A percentile compares a stretch with the other conserved stretches of the same genome.
Conservation (phyloP, 2,888 invertebrate species). For the Hydropsyche betteni region DNA sequence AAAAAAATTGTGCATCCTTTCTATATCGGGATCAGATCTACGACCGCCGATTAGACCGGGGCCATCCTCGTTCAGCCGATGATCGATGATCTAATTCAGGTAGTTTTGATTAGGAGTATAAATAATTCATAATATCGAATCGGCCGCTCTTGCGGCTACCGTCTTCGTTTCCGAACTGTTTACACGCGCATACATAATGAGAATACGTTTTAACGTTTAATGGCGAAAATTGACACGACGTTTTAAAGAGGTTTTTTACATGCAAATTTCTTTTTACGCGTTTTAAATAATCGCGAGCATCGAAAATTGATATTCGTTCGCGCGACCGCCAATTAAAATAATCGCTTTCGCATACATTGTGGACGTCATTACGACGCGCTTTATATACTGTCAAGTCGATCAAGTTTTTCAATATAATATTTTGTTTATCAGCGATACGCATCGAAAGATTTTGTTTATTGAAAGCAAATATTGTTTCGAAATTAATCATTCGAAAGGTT, state of each 20-base stretch:
- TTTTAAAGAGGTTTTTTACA: too few species aligned
- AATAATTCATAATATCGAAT: slow-evolving; percentile 33
- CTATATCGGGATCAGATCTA: slow-evolving; percentile 20
- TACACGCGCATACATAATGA: neutral
- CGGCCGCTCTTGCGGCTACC: neutral
- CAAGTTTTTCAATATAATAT: too few species aligned
- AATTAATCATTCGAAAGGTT: too few species aligned
- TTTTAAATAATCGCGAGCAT: slow-evolving; percentile 10
- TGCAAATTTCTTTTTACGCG: too few species aligned
- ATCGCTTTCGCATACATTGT: slow-evolving; percentile 15
- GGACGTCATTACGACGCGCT: too few species aligned
- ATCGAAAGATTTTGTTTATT: too few species aligned
- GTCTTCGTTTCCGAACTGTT: neutral
- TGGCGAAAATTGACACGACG: too few species aligned
- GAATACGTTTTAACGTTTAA: too few species aligned
- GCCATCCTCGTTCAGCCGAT: slow-evolving; percentile 38
- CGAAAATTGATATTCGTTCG: slow-evolving; percentile 9
- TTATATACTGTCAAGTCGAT: too few species aligned
- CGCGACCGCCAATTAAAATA: slow-evolving; percentile 6
- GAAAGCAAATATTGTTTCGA: too few species aligned
- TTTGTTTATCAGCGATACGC: too few species aligned
- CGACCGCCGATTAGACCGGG: slow-evolving; percentile 12
- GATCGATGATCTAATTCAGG: slow-evolving; percentile 47
- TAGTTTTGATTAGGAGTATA: slow-evolving; percentile 43
- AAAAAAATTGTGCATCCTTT: neutral